These are phyloP conservation scores for Molothrus ater DNA, from an alignment of 2,797 vertebrate species.

Conservation along the genomic window DNA sequence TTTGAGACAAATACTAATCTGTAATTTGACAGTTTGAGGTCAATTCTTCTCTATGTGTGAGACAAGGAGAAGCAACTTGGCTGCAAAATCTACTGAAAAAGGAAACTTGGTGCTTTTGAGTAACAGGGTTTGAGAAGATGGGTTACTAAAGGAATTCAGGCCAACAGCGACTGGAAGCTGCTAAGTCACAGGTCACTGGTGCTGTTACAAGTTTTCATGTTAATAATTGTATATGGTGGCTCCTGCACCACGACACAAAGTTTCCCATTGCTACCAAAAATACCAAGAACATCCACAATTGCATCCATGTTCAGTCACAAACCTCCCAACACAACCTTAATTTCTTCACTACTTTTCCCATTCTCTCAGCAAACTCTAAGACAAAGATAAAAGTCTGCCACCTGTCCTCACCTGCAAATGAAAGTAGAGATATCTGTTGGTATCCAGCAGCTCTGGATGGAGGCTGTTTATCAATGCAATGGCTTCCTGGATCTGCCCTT, in stretches of 20 bases:
- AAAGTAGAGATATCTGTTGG: conserved; percentile 97
- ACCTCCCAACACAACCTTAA: accelerated
- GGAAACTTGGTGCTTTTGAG: neutral
- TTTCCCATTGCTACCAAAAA: neutral
- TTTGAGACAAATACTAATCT: neutral
- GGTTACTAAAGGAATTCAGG: neutral
- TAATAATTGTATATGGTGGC: neutral
- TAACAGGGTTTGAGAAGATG: neutral
- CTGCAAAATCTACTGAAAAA: neutral
- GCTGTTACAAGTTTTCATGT: neutral
- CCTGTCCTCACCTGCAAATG: conserved; percentile 88
- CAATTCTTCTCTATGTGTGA: neutral
- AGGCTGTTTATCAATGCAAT: conserved; percentile 96
- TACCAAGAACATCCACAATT: neutral
- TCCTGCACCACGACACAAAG: neutral
- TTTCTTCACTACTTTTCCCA: neutral
- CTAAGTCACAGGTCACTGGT: neutral
- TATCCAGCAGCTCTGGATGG: conserved; percentile 95
- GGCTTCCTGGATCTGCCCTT: conserved; percentile 97
- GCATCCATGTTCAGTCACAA: neutral
- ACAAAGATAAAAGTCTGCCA: neutral
- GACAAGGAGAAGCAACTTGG: neutral
- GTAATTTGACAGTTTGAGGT: conserved; percentile 15
- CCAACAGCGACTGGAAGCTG: neutral
- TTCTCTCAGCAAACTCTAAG: neutral